Evolutionary conservation across 2,113 vertebrate genomes (phyloP), one percentile per base, ranked within the genome.

Genomic region (Cichladusa arquata): DNA sequence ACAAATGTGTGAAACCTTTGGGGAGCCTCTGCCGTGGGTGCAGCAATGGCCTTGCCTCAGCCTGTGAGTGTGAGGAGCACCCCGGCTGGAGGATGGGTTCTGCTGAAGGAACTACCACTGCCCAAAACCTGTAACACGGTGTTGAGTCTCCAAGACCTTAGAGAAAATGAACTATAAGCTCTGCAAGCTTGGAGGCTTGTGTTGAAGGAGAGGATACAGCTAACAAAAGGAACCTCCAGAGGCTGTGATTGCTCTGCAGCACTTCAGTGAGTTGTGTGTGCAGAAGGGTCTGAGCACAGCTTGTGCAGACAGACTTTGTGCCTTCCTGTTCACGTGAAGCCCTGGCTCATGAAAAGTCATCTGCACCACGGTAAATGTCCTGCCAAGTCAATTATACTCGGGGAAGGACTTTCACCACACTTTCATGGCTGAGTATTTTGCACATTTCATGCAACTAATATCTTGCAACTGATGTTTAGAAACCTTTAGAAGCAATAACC

Each of bases 401-500:
- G 24, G 40, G 33, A 88, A 22, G 15, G 44, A 65, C 56, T 81
- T 91, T 66, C 64, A 83, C 19, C 29, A n/a, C n/a, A 13, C n/a
- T 88, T 73, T 23, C 29, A 13, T 8, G 23, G 64, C 53, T 78
- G 47, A 71, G 2, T 51, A 45, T 74, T 92, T 88, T 65, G 31
- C n/a, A 20, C 6, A 3, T 34, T 74, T 74, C 31, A 25, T 28
- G 31, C 38, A 76, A 60, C 65, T 93, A 93, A 80, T 34, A 65
- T 57, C 60, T 97, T 81, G 71, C 53, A 81, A 87, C 22, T 5
- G 11, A 87, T 47, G 64, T 54, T 94, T 61, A 92, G 72, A 71
- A 90, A 66, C 83, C 86, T 94, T 86, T 95, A 88, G 83, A 96
- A 89, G 86, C 80, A 90, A 97, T 89, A 95, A 78, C 29, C 44